Conservation (phyloP, 2,797 vertebrate species). For the Knipowitschia caucasica region DNA sequence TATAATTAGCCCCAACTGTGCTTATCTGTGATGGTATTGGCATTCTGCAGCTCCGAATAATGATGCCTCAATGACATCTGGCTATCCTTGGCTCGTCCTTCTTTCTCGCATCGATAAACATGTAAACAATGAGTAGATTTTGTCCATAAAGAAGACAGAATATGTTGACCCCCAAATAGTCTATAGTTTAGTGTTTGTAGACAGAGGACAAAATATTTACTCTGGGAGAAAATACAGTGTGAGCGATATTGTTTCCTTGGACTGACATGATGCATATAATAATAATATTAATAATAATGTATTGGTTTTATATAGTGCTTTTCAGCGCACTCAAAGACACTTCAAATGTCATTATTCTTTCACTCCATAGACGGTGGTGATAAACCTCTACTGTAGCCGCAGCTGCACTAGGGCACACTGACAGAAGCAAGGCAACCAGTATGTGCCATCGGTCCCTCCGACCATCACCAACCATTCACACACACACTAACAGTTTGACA, state of each 20-base stretch:
- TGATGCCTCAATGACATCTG: conserved; percentile 63
- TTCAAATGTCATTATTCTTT: no score
- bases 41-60: conserved; percentile 53
- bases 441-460: no score
- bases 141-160: conserved; percentile 45
- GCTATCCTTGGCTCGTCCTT: conserved; percentile 65
- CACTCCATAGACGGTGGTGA: no score
- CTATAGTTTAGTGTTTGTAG: conserved; percentile 24
- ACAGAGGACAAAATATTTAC: conserved; percentile 3
- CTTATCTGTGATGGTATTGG: conserved; percentile 66
- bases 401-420: no score
- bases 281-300: no score
- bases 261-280: no score
- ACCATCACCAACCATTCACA: no score
- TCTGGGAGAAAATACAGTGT: neutral
- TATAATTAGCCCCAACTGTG: conserved; percentile 65
- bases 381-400: no score
- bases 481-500: no score
- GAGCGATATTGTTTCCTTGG: neutral
- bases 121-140: conserved; percentile 57
- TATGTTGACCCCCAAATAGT: conserved; percentile 33
- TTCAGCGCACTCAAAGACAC: no score
- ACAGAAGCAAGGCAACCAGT: no score
- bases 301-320: no score
- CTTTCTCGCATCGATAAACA: conserved; percentile 54